A percentile compares a stretch with the other conserved stretches of the same genome.
Evolutionary conservation across 1,140 invertebrate species (phyloP).

Genomic region (Fopius arisanus): DNA sequence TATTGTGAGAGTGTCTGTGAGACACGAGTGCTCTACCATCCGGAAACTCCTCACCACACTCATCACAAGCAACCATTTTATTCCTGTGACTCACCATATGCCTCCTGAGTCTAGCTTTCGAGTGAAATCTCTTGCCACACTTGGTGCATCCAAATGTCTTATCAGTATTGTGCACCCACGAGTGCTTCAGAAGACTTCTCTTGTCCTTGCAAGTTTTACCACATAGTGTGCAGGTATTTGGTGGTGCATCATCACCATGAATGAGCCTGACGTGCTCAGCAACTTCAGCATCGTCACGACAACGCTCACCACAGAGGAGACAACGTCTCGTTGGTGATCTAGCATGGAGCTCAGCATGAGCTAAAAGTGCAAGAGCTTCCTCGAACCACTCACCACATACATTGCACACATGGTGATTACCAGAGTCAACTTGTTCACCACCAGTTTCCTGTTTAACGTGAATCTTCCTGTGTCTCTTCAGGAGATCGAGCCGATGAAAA

Average conservation of each 20-base stretch:
- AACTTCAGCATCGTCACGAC: conserved; percentile 66
- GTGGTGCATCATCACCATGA: conserved; percentile 67
- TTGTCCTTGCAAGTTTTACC: conserved; percentile 74
- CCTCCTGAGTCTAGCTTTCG: conserved; percentile 69
- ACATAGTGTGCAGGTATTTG: conserved; percentile 69
- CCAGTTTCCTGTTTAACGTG: conserved; percentile 64
- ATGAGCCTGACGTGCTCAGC: conserved; percentile 68
- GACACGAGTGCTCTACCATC: conserved; percentile 75
- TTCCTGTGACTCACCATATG: conserved; percentile 76
- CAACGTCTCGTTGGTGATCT: conserved; percentile 66
- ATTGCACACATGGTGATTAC: conserved; percentile 71
- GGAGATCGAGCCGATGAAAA: conserved; percentile 77
- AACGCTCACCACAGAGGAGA: conserved; percentile 72
- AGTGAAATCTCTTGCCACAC: conserved; percentile 76
- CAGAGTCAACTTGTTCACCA: conserved; percentile 61
- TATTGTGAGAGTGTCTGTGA: conserved; percentile 73
- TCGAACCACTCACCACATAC: conserved; percentile 79
- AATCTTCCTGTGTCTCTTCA: conserved; percentile 73
- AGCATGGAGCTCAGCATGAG: conserved; percentile 78
- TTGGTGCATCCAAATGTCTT: conserved; percentile 70
- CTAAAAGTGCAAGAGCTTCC: conserved; percentile 76
- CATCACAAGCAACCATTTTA: conserved; percentile 74
- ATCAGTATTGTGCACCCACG: conserved; percentile 70
- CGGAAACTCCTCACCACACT: conserved; percentile 76
- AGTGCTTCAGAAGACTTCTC: conserved; percentile 73